Base-by-base conservation (phyloP, 2,888 invertebrate species). In the Ophioninae sp. region DNA sequence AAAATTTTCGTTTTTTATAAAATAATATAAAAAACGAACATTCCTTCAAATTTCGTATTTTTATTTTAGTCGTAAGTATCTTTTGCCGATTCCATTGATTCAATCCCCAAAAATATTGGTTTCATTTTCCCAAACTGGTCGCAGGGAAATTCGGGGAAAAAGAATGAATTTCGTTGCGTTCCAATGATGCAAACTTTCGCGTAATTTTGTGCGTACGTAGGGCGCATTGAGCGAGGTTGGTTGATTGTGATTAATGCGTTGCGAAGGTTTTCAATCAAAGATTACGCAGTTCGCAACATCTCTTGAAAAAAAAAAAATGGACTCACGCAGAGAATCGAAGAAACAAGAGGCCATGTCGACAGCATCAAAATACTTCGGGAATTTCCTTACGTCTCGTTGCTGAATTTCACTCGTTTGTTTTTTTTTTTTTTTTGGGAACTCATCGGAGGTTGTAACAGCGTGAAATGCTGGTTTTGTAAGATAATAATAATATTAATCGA, bases 221-320 rank as follows among this genome's bases (percentile, higher is more conserved):
- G 56, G 76, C 73, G 80, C 73, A 50, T 13, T 17, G 50, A 50
- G 50, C 41, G 50, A 10, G 50, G 17, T 50, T 17, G 17, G 13
- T 50, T 50, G 61, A 81, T 83, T 83, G 83, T 83, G 78, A 83
- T 81, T 69, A 74, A 78, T 61, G 74, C 56, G 21, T 75, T 78
- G 56, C 59, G 73, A 57, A 56, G 65, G 64, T 21, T 56, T 30
- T 30, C 30, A 70, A 50, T 73, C 20, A 20, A 70, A 37, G 78
- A 81, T 83, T 78, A 67, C 78, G 83, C 78, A 78, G 83, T 74
- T 64, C 44, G 37, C 70, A 56, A 56, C 2, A 70, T 64, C 5
- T 10, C 17, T 69, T 7, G 50, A 62, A 10, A 69, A 23, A 62
- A 10, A 23, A 23, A 62, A 61, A 20, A 30, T 21, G 8, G 20